Conservation (phyloP, 1,140 invertebrate genomes). For the Andricus grossulariae region DNA sequence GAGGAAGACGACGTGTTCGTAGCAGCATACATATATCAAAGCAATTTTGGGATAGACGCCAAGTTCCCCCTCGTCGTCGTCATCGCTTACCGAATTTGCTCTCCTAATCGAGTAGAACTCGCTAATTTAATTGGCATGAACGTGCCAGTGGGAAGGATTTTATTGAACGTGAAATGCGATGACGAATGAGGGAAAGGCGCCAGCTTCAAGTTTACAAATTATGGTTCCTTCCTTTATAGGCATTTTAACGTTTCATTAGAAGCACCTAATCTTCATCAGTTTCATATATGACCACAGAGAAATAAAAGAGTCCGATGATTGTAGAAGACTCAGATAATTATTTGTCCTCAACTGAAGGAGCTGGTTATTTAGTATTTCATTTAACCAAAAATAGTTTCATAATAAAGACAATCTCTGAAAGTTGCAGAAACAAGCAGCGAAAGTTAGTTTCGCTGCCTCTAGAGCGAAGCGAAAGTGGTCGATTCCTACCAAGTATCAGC, state of each 20-base stretch:
- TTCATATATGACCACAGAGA: too few species aligned
- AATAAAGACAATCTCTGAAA: too few species aligned
- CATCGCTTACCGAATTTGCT: background rate
- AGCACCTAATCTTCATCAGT: background rate
- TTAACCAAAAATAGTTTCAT: too few species aligned
- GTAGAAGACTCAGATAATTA: too few species aligned
- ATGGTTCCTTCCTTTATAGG: background rate
- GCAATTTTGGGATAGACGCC: constrained; percentile 6
- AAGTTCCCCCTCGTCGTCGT: background rate
- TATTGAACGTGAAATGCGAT: background rate
- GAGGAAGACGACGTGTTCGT: background rate
- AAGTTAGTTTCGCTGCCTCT: too few species aligned
- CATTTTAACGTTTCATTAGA: background rate
- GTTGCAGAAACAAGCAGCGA: too few species aligned
- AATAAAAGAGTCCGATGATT: too few species aligned
- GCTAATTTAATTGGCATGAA: background rate
- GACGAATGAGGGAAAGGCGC: constrained; percentile 1
- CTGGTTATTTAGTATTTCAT: too few species aligned
- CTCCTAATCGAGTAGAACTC: constrained; percentile 10
- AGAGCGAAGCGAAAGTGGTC: too few species aligned
- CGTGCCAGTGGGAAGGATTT: background rate
- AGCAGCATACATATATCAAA: background rate
- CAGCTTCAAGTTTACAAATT: background rate
- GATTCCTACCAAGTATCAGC: too few species aligned
- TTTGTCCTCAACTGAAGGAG: too few species aligned